Evolutionary conservation across 2,888 invertebrate genomes (phyloP).

Genomic region (Drosophila sordidapex): DNA sequence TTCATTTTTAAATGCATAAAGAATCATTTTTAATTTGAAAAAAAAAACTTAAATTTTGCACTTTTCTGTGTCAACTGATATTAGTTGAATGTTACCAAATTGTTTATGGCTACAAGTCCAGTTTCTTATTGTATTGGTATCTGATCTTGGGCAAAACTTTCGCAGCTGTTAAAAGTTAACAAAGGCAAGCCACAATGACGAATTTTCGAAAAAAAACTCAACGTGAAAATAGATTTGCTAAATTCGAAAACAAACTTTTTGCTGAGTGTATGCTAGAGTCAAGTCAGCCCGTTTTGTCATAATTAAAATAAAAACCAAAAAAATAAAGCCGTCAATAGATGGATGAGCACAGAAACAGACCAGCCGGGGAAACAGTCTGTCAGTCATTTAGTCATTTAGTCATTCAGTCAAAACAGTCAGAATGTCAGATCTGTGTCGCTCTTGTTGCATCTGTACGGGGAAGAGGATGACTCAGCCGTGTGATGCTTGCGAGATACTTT

Average conservation of each 20-base stretch:
- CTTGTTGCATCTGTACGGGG: slow-evolving; percentile 20
- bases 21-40: neutral
- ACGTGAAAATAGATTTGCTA: neutral
- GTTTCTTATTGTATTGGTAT: neutral
- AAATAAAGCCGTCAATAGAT: neutral
- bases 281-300: neutral
- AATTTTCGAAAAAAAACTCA: neutral
- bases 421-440: neutral
- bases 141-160: neutral
- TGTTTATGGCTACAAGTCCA: neutral
- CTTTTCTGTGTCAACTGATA: neutral
- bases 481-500: slow-evolving; percentile 44
- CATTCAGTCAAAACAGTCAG: neutral
- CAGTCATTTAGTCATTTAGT: neutral
- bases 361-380: neutral
- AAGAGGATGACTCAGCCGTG: slow-evolving; percentile 39
- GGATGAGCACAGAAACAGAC: neutral
- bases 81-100: neutral
- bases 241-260: neutral
- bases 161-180: neutral
- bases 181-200: neutral
- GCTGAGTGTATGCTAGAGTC: neutral
- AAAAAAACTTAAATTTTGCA: neutral
- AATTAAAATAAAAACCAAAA: neutral
- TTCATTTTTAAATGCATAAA: neutral